phyloP scores from a whole-genome alignment of 1,140 invertebrate genomes.

The Drusus annulatus region DNA sequence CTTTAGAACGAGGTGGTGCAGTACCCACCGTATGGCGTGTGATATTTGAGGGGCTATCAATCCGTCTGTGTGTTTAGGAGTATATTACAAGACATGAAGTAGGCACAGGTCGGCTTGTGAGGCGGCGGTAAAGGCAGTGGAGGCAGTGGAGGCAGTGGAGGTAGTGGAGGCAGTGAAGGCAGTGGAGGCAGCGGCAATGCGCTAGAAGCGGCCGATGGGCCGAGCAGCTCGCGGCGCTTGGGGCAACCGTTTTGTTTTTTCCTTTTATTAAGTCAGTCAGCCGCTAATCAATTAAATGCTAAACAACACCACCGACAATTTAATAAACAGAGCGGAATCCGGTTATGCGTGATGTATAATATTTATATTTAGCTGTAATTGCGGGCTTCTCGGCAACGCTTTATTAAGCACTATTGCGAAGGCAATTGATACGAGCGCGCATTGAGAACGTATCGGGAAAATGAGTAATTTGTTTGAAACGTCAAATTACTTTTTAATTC shows the following conservation, averaged over 20 bases:
- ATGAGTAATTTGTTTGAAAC: constrained; percentile 29
- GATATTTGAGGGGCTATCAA: neutral
- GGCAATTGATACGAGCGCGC: constrained; percentile 25
- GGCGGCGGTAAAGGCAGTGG: no score
- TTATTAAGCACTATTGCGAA: constrained; percentile 21
- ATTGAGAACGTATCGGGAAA: constrained; percentile 24
- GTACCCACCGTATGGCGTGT: neutral
- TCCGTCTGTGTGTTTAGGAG: constrained; percentile 22
- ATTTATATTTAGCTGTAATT: constrained; percentile 43
- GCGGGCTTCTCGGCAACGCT: neutral
- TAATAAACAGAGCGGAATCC: constrained; percentile 44
- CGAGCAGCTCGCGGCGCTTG: constrained; percentile 22
- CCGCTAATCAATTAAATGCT: constrained; percentile 57
- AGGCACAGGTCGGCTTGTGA: no score
- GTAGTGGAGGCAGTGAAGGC: no score
- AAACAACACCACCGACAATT: constrained; percentile 48
- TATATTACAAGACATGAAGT: constrained; percentile 2
- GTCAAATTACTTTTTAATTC: constrained; percentile 29
- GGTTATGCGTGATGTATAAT: constrained; percentile 38
- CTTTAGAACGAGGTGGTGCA: neutral
- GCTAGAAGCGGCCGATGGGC: neutral
- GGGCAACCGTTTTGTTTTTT: constrained; percentile 48
- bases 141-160: neutral
- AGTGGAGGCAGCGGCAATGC: neutral
- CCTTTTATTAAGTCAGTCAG: constrained; percentile 53